These are phyloP conservation scores for Doryteuthis pealeii DNA, from an alignment of 1,140 invertebrate genomes.

Conservation along the genomic window DNA sequence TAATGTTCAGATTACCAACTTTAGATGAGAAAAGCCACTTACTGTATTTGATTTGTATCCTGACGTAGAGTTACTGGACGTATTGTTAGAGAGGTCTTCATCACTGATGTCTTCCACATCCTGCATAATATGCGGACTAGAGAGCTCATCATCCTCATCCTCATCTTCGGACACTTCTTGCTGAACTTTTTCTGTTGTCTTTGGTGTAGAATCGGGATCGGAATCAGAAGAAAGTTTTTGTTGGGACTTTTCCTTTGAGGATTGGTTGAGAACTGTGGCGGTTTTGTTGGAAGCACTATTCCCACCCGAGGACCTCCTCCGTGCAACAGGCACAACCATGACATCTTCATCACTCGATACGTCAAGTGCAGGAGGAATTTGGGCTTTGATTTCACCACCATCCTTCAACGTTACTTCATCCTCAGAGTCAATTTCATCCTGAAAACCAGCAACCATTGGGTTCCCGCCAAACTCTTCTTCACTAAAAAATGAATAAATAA, in stretches of 20 bases:
- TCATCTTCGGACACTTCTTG: not conserved
- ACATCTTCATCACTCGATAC: slow-evolving; percentile 16
- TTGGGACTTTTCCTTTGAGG: not conserved
- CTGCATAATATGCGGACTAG: slow-evolving; percentile 19
- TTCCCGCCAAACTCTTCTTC: slow-evolving; percentile 75
- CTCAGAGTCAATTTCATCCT: slow-evolving; percentile 67
- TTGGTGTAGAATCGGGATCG: not conserved
- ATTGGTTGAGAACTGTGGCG: not conserved
- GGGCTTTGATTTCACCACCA: not conserved
- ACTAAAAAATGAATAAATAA: slow-evolving; percentile 61
- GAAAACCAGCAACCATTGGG: slow-evolving; percentile 82
- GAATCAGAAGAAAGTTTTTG: not conserved
- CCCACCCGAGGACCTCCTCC: not conserved
- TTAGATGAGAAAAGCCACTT: too few species aligned
- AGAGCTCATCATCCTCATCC: slow-evolving; percentile 4
- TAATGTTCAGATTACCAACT: too few species aligned
- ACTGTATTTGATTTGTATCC: too few species aligned
- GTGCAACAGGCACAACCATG: not conserved
- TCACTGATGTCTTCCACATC: slow-evolving; percentile 28
- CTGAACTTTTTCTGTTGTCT: not conserved
- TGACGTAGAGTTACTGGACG: slow-evolving; percentile 16
- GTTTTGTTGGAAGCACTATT: not conserved
- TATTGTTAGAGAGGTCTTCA: slow-evolving; percentile 20
- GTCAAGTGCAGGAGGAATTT: not conserved
- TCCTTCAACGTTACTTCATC: slow-evolving; percentile 62